These are phyloP conservation scores for Drosophila bunnanda DNA, from an alignment of 2,888 invertebrate species.

Conservation along the genomic window DNA sequence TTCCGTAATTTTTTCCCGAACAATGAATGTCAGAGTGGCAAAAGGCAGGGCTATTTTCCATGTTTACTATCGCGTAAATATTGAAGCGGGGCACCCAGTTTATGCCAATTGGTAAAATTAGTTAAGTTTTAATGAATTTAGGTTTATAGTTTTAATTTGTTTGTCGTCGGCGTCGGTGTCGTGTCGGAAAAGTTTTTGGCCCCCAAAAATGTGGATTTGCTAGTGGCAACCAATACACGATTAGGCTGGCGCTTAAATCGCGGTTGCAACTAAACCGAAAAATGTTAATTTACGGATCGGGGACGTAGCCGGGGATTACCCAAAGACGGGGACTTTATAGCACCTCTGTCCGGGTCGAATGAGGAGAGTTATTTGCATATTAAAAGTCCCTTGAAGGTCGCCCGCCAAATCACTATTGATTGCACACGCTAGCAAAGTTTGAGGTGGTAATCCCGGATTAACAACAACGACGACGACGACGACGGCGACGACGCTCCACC, in stretches of 20 bases:
- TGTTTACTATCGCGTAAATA: slow-evolving; percentile 12
- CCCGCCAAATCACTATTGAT: slow-evolving; percentile 16
- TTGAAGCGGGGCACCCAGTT: not conserved
- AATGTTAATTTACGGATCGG: slow-evolving; percentile 20
- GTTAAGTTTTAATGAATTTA: slow-evolving; percentile 15
- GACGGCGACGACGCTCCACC: slow-evolving; percentile 1
- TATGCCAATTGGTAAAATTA: slow-evolving; percentile 11
- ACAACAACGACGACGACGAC: not conserved
- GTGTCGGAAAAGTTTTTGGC: not conserved
- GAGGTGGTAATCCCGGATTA: slow-evolving; percentile 18
- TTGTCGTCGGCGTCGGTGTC: not conserved
- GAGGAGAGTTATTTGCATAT: slow-evolving; percentile 14
- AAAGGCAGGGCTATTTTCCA: slow-evolving; percentile 2
- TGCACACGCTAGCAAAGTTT: slow-evolving; percentile 14
- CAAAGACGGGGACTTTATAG: not conserved
- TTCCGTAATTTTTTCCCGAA: not conserved
- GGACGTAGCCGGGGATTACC: not conserved
- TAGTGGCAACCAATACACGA: slow-evolving; percentile 4
- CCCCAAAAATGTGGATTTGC: slow-evolving; percentile 5
- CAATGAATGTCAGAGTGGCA: slow-evolving; percentile 1
- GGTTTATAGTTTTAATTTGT: slow-evolving; percentile 19
- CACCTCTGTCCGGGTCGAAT: not conserved
- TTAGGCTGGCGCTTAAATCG: slow-evolving; percentile 4
- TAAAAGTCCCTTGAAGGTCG: slow-evolving; percentile 18
- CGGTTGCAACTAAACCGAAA: slow-evolving; percentile 2